A percentile compares a stretch with the other conserved stretches of the same genome.
phyloP scores from a whole-genome alignment of 2,888 invertebrate species.

The Vesta saturnalis region DNA sequence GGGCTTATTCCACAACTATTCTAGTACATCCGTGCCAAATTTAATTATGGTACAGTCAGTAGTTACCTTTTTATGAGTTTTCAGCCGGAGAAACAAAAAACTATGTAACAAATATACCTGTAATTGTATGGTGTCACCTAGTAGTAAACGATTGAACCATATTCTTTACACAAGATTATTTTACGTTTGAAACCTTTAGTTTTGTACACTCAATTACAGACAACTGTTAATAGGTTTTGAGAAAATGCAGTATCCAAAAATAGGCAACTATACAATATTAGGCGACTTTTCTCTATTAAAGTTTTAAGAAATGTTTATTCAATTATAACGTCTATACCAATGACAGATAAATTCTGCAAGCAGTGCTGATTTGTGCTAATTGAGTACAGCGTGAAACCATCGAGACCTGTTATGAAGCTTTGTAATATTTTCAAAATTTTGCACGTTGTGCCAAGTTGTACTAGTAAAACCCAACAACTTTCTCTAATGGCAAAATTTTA shows the following conservation, averaged over 20 bases:
- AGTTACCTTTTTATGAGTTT: background rate
- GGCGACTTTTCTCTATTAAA: constrained; percentile 11
- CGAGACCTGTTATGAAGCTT: no score
- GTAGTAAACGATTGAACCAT: constrained; percentile 1
- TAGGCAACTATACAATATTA: constrained; percentile 1
- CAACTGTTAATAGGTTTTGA: background rate
- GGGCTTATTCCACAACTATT: background rate
- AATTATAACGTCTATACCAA: no score
- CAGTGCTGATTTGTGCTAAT: no score
- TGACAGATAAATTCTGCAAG: no score
- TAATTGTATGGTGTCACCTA: constrained; percentile 3
- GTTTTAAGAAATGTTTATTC: no score
- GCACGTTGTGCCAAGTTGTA: no score
- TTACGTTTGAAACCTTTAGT: background rate
- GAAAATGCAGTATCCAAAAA: background rate
- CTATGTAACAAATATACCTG: background rate
- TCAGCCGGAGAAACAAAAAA: constrained; percentile 3
- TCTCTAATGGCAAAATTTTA: no score
- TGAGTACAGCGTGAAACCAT: no score
- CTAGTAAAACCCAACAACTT: no score
- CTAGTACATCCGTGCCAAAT: constrained; percentile 2
- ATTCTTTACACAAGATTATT: background rate
- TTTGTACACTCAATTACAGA: background rate
- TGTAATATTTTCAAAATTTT: no score
- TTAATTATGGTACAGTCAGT: background rate